These are phyloP conservation scores for Hirudo medicinalis DNA, from an alignment of 1,140 invertebrate species.

Conservation along the genomic window DNA sequence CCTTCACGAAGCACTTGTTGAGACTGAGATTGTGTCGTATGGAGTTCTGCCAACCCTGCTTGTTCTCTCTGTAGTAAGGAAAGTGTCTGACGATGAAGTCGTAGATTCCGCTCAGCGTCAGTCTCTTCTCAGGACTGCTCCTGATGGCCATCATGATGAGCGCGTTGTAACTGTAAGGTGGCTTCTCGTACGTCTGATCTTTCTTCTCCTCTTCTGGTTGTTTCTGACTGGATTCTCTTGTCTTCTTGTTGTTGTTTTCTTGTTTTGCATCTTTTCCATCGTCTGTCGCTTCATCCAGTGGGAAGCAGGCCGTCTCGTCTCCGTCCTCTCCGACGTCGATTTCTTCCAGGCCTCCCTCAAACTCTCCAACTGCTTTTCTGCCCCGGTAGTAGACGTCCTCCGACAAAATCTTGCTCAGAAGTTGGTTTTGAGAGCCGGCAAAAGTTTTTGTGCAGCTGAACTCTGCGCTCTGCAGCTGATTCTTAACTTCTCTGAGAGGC, in stretches of 20 bases:
- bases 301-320: neutral
- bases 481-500: neutral
- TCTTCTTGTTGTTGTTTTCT: too few relatives aligned
- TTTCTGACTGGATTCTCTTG: neutral
- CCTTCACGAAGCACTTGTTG: constrained; percentile 95
- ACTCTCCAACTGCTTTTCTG: neutral
- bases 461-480: constrained; percentile 24
- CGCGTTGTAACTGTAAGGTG: constrained; percentile 93
- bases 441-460: constrained; percentile 1
- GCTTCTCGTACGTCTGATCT: constrained; percentile 60
- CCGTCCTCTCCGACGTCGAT: neutral
- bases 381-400: neutral
- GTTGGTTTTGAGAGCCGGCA: neutral
- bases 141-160: constrained; percentile 99
- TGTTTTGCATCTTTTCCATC: constrained; percentile 21
- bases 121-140: constrained; percentile 75
- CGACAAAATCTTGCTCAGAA: neutral
- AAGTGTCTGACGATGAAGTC: constrained; percentile 98
- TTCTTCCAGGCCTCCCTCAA: neutral
- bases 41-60: constrained; percentile 97
- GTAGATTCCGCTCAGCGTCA: constrained; percentile 95
- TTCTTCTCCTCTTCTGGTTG: neutral
- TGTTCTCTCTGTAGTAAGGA: constrained; percentile 92
- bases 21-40: constrained; percentile 89
- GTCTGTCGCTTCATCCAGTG: neutral